Evolutionary conservation across 2,797 vertebrate species (phyloP).

Genomic region (Serranus cabrilla): DNA sequence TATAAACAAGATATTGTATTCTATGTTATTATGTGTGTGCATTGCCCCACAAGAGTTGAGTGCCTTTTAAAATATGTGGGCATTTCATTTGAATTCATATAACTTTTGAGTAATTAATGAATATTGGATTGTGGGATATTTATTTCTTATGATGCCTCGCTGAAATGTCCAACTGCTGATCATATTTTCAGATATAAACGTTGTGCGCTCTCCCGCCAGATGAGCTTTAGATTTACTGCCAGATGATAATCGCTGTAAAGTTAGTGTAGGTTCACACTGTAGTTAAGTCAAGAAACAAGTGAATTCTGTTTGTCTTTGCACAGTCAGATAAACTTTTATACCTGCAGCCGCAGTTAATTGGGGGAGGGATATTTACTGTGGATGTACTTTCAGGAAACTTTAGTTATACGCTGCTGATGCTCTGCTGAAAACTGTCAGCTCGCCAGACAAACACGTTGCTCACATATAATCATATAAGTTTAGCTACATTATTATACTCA

Average conservation of each 20-base stretch:
- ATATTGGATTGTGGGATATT: constrained; percentile 48
- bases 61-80: constrained; percentile 56
- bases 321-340: constrained; percentile 2
- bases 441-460: constrained; percentile 12
- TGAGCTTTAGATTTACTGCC: constrained; percentile 31
- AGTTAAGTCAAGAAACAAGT: neutral
- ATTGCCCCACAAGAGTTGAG: constrained; percentile 31
- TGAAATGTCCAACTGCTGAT: constrained; percentile 26
- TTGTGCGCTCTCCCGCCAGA: constrained; percentile 5
- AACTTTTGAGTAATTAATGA: constrained; percentile 34
- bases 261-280: constrained; percentile 20
- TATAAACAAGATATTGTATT: constrained; percentile 1
- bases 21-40: constrained; percentile 24
- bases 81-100: constrained; percentile 56
- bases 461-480: neutral
- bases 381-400: constrained; percentile 4
- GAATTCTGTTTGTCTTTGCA: neutral
- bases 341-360: constrained; percentile 12
- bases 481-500: neutral
- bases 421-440: constrained; percentile 30
- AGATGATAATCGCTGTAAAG: constrained; percentile 14
- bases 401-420: constrained; percentile 30
- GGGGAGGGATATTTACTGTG: neutral
- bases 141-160: constrained; percentile 42
- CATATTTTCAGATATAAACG: constrained; percentile 17